phyloP scores from a whole-genome alignment of 2,797 vertebrate genomes.

The Cyclura pinguis region DNA sequence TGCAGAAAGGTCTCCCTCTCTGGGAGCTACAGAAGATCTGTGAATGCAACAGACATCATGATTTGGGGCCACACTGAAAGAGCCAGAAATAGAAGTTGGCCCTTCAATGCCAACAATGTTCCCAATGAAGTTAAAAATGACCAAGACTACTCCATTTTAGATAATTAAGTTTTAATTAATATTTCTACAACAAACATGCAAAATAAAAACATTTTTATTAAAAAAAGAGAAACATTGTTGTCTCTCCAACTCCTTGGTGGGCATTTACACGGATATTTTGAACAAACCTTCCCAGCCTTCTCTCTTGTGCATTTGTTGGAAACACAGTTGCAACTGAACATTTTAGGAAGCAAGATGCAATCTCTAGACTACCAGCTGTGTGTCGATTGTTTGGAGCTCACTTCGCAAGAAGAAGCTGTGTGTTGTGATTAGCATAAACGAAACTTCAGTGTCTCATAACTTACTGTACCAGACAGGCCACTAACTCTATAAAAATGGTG shows the following conservation, averaged over 20 bases:
- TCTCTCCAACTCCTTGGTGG: neutral
- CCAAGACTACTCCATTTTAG: neutral
- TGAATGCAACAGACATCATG: no score
- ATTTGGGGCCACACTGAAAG: neutral
- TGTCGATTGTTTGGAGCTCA: neutral
- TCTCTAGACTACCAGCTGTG: conserved; percentile 36
- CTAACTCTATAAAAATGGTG: conserved; percentile 72
- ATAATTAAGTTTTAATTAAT: conserved; percentile 20
- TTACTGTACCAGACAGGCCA: conserved; percentile 69
- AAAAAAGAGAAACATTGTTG: neutral
- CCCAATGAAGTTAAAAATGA: neutral
- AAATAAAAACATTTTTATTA: conserved; percentile 5
- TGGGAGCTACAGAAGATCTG: neutral
- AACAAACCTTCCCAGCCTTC: neutral
- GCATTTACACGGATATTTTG: neutral
- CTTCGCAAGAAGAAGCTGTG: conserved; percentile 43
- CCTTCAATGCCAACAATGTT: fast-evolving
- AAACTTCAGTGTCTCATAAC: conserved; percentile 54
- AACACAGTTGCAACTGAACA: conserved; percentile 26
- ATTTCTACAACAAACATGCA: conserved; percentile 21
- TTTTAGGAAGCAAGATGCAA: neutral
- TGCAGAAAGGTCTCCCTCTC: neutral
- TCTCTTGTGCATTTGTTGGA: neutral
- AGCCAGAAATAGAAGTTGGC: neutral
- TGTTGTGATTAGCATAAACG: conserved; percentile 37